Evolutionary conservation across 2,113 vertebrate species (phyloP).

Genomic region (Serilophus lunatus): DNA sequence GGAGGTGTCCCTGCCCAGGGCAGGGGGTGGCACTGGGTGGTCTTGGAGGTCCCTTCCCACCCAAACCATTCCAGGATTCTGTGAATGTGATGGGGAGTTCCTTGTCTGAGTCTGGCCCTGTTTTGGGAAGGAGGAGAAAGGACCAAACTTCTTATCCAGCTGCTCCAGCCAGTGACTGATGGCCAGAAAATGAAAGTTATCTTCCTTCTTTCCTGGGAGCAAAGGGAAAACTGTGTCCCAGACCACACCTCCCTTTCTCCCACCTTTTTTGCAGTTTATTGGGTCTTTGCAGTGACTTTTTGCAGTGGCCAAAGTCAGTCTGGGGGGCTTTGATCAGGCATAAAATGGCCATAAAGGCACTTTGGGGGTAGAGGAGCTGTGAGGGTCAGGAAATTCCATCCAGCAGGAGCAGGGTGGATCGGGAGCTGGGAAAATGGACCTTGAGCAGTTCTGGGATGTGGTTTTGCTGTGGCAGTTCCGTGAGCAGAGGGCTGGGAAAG

Average conservation of each 20-base stretch:
- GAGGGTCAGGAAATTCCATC: not conserved
- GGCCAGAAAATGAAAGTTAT: not conserved
- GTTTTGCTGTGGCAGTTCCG: fast-evolving
- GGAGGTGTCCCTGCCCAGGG: too few species aligned
- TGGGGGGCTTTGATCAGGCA: not conserved
- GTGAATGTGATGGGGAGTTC: not conserved
- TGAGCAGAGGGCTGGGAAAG: not conserved
- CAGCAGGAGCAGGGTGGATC: not conserved
- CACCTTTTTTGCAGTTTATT: not conserved
- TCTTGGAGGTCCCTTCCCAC: not conserved
- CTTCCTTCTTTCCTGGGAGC: not conserved
- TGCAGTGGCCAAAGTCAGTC: not conserved
- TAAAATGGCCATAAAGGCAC: not conserved
- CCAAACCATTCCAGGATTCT: not conserved
- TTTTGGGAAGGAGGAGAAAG: not conserved
- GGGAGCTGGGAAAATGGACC: not conserved
- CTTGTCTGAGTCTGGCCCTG: not conserved
- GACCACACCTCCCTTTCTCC: not conserved
- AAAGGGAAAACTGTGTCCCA: not conserved
- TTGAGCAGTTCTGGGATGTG: not conserved
- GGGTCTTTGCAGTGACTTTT: not conserved
- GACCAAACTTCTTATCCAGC: not conserved
- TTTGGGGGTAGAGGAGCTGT: fast-evolving
- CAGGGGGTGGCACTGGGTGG: fast-evolving
- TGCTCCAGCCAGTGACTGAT: not conserved